A percentile compares a stretch with the other conserved stretches of the same genome.
phyloP scores from a whole-genome alignment of 2,888 invertebrate species.

The Lamellibrachia columna region DNA sequence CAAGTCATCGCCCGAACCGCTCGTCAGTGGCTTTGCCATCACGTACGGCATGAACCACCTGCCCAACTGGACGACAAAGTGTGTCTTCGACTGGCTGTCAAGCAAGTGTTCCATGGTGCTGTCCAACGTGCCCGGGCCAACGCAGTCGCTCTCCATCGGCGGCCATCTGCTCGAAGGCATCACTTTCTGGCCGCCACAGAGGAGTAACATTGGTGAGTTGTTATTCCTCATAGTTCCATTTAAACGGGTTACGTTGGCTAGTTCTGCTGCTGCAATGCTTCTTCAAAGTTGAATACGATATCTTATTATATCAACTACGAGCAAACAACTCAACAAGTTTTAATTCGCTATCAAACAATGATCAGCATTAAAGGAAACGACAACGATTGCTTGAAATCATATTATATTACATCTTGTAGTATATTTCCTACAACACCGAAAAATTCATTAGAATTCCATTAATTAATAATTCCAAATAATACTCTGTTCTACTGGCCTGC shows the following conservation, averaged over 20 bases:
- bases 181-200: constrained; percentile 43
- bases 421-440: no score
- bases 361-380: no score
- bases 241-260: background rate
- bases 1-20: constrained; percentile 40
- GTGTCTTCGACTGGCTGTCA: constrained; percentile 36
- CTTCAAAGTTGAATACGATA: background rate
- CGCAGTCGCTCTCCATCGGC: constrained; percentile 30
- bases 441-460: no score
- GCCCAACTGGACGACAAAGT: constrained; percentile 39
- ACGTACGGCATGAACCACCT: constrained; percentile 33
- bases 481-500: no score
- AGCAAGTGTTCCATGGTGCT: constrained; percentile 38
- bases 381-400: no score
- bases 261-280: background rate
- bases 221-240: background rate
- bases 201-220: constrained; percentile 40
- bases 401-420: no score
- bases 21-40: constrained; percentile 37
- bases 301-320: background rate
- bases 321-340: background rate
- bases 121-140: constrained; percentile 43
- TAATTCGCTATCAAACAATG: background rate
- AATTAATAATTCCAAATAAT: no score
- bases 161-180: constrained; percentile 34